Base-by-base conservation (phyloP, 2,888 invertebrate genomes). In the Formica aserva region DNA sequence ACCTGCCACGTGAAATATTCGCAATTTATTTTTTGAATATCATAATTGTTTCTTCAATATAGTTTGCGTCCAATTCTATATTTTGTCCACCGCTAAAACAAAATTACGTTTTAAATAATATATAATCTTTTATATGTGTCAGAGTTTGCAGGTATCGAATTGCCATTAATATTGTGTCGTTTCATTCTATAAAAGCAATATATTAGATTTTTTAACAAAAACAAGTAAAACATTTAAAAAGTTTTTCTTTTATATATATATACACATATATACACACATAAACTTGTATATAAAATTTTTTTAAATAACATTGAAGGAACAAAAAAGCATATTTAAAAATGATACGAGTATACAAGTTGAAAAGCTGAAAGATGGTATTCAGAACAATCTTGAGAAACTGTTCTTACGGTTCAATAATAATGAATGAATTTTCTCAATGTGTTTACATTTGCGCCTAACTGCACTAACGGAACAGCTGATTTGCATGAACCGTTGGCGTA, bases 401-500 rank as follows among this genome's bases (percentile, higher is more conserved):
- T 32, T 41, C 3, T 55, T 65, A 15, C n/a, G 41, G 13, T 69
- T 32, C 22, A 85, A 77, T 82, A 74, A 67, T 69, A 75, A 76
- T n/a, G 57, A 84, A 84, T 78, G 69, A 55, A 83, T 83, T 83
- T 82, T 45, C 71, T 83, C 72, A 71, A 63, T 60, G 63, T 32
- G 48, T 74, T 85, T 84, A 65, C 55, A 80, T 86, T 81, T 85
- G 67, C 86, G 84, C 84, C 62, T 85, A 62, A 71, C 29, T 29
- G 48, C 22, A 11, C 48, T 48, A 60, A 60, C 18, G 8, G 41
- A 65, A 80, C 41, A 71, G 75, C 55, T 85, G 72, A 91, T 91
- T 90, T 91, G 82, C 88, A 91, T 88, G 85, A 72, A 85, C 83
- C 83, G 86, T 83, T 85, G 85, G 60, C 63, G 82, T 77, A 76